These are phyloP conservation scores for Neodiprion pinetum DNA, from an alignment of 1,140 invertebrate species.

Conservation along the genomic window DNA sequence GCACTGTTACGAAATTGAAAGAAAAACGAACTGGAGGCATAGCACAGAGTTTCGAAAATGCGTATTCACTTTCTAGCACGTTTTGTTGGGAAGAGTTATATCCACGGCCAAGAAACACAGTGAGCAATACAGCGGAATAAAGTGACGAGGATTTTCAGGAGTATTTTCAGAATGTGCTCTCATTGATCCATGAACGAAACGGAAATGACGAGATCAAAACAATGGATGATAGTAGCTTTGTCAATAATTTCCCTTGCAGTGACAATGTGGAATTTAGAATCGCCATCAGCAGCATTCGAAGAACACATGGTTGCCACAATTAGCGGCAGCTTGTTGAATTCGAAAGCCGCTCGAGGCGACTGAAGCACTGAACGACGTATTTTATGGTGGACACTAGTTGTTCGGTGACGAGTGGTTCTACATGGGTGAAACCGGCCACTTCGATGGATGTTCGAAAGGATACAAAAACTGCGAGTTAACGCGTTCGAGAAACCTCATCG, in stretches of 20 bases:
- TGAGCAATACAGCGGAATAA: no score
- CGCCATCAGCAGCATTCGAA: background rate
- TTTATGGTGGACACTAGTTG: slow-evolving; percentile 45
- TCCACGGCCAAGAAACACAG: no score
- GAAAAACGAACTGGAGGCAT: no score
- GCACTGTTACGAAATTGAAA: no score
- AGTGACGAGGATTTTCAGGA: no score
- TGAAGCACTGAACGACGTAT: slow-evolving; percentile 33
- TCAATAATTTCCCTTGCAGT: background rate
- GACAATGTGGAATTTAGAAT: background rate
- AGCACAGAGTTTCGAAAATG: no score
- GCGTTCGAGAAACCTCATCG: slow-evolving; percentile 14
- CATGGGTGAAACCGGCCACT: slow-evolving; percentile 38
- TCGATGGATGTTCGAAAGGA: slow-evolving; percentile 31
- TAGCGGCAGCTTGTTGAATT: background rate
- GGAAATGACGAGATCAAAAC: no score
- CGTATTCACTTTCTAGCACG: no score
- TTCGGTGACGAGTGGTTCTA: slow-evolving; percentile 42
- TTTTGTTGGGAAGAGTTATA: no score
- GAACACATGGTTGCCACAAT: background rate
- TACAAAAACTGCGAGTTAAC: slow-evolving; percentile 37
- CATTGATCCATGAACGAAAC: no score
- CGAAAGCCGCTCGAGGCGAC: background rate
- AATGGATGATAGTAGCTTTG: background rate
- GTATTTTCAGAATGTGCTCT: no score